Evolutionary conservation across 2,797 vertebrate genomes (phyloP), one percentile per base, ranked within the genome.

Genomic region (Ambastaia sidthimunki): DNA sequence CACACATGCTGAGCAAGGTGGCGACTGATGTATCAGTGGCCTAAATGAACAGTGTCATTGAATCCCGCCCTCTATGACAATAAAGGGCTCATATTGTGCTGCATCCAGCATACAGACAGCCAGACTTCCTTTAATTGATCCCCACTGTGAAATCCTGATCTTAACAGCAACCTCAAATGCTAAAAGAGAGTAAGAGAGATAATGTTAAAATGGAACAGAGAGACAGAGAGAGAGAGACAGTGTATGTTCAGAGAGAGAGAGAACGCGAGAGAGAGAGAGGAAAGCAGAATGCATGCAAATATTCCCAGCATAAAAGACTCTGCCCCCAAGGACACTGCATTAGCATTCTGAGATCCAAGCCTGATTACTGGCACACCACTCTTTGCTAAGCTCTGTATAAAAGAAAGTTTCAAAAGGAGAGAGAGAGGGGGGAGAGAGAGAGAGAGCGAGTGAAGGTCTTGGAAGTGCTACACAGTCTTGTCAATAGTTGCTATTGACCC

Each of bases 401-500:
- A 70, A 83, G 71, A 80, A 76, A 78, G 66, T 78, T 57, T 72
- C 76, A 66, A 21, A 31, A 55, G 70, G 44, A 57, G 60, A 57
- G 25, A 59, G 63, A 9, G 34, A 48, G 34, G 52, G 37, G 60
- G 47, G 25, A 69, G 63, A 15, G 34, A 60, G 34, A 63, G 37
- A 69, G n/a, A 34, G 19, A 63, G 13, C 12, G 28, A 28, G 48
- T 47, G 69, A 71, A 78, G 79, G 59, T 80, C 66, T 74, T 78
- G 48, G 79, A 60, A 74, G 80, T 67, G 60, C 74, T 74, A 47
- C 37, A 23, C 74, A 78, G 70, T 31, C 65, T 69, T 69, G 71
- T 84, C 80, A 71, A 81, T 83, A 83, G 62, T 63, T 73, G 68
- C 68, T 92, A 94, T 94, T 94, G 92, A 94, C 87, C 91, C 82